Conservation (phyloP, 1,140 invertebrate species). For the Eurosta solidaginis region DNA sequence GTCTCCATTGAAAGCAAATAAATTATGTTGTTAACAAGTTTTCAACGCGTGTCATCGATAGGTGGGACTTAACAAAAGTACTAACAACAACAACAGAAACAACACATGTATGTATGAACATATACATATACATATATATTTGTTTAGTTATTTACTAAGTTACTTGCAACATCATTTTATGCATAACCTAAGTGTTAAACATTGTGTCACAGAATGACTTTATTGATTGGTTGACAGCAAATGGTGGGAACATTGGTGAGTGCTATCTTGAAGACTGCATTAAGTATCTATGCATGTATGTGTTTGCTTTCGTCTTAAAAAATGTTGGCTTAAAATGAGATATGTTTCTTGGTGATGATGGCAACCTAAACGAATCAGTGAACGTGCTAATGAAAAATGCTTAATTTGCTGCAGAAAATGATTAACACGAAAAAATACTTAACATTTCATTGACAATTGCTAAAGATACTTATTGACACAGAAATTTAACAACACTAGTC, state of each 20-base stretch:
- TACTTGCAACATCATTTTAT: background rate
- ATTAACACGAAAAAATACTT: no score
- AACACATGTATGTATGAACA: background rate
- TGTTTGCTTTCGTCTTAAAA: no score
- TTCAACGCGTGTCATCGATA: conserved; percentile 21
- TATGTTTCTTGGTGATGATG: background rate
- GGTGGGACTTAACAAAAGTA: background rate
- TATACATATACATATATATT: background rate
- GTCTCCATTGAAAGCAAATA: conserved; percentile 24
- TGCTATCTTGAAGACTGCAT: no score
- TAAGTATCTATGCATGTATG: background rate
- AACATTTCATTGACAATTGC: no score
- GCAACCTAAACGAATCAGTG: no score
- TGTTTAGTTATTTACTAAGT: no score
- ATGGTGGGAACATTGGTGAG: background rate
- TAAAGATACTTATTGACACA: no score
- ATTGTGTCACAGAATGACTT: background rate
- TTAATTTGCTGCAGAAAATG: no score
- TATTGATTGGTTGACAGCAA: background rate
- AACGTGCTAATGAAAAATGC: no score
- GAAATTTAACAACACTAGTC: no score
- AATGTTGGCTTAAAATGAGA: no score
- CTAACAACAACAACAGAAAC: background rate
- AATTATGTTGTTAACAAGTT: conserved; percentile 28
- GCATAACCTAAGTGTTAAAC: background rate